A percentile compares a stretch with the other conserved stretches of the same genome.
Evolutionary conservation across 2,113 vertebrate species (phyloP).

Genomic region (Okapia johnstoni): DNA sequence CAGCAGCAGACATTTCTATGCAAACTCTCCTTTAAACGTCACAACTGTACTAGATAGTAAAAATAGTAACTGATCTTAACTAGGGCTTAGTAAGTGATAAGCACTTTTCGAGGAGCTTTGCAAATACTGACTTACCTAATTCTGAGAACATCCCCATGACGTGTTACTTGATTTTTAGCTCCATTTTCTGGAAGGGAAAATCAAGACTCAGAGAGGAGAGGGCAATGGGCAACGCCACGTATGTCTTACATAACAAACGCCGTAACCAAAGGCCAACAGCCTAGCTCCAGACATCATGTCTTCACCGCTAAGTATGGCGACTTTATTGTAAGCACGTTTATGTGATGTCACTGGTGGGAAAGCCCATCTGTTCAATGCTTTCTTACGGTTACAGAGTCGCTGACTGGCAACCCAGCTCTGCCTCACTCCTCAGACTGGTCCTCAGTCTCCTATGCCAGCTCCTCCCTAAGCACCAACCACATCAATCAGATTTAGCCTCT

Average conservation of each 20-base stretch:
- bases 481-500: background rate
- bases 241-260: background rate
- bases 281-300: accelerated
- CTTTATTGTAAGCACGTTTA: background rate
- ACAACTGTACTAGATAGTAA: background rate
- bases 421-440: accelerated
- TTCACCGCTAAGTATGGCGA: background rate
- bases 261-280: background rate
- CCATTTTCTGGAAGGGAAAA: background rate
- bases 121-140: background rate
- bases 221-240: background rate
- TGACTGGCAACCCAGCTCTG: background rate
- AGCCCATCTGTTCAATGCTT: background rate
- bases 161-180: background rate
- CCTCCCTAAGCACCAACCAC: background rate
- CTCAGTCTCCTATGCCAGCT: background rate
- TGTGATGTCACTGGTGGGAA: background rate
- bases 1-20: background rate
- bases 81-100: background rate
- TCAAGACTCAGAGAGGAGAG: background rate
- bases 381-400: background rate
- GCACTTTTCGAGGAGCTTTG: background rate
- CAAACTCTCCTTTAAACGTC: background rate
- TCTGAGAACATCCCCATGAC: background rate
- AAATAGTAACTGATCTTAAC: background rate